Evolutionary conservation across 1,140 invertebrate genomes (phyloP).

Genomic region (Radopholus similis): DNA sequence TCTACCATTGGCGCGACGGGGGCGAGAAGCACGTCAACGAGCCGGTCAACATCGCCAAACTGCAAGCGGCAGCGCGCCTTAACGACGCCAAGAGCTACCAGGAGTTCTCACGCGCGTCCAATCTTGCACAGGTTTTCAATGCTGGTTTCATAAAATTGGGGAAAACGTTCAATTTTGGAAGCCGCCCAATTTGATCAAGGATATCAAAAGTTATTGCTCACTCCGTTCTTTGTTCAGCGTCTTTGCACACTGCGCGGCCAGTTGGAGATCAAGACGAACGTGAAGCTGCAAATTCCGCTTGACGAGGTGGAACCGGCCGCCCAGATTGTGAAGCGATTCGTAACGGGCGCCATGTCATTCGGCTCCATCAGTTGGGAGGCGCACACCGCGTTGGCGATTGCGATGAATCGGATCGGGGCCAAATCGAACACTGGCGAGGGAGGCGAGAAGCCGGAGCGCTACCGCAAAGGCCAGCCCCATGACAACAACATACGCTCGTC

Average conservation of each 20-base stretch:
- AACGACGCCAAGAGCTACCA: constrained; percentile 81
- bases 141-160: too few relatives aligned
- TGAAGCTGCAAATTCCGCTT: constrained; percentile 71
- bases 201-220: too few relatives aligned
- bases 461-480: constrained; percentile 73
- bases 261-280: constrained; percentile 74
- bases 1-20: constrained; percentile 90
- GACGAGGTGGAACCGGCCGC: constrained; percentile 82
- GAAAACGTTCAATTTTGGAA: too few relatives aligned
- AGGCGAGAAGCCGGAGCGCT: constrained; percentile 76
- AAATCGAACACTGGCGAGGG: constrained; percentile 97
- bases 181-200: too few relatives aligned
- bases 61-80: constrained; percentile 81
- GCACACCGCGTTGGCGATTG: constrained; percentile 85
- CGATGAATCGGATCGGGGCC: constrained; percentile 91
- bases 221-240: too few relatives aligned
- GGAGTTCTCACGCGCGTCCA: constrained; percentile 78
- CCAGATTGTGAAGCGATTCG: constrained; percentile 87
- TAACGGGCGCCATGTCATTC: constrained; percentile 46
- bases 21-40: constrained; percentile 98
- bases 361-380: constrained; percentile 83
- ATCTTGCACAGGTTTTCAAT: too few relatives aligned
- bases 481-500: constrained; percentile 69
- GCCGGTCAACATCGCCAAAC: constrained; percentile 81
- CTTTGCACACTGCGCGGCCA: constrained; percentile 87